Conservation (phyloP, 1,140 invertebrate species). For the Zaprionus capensis region DNA sequence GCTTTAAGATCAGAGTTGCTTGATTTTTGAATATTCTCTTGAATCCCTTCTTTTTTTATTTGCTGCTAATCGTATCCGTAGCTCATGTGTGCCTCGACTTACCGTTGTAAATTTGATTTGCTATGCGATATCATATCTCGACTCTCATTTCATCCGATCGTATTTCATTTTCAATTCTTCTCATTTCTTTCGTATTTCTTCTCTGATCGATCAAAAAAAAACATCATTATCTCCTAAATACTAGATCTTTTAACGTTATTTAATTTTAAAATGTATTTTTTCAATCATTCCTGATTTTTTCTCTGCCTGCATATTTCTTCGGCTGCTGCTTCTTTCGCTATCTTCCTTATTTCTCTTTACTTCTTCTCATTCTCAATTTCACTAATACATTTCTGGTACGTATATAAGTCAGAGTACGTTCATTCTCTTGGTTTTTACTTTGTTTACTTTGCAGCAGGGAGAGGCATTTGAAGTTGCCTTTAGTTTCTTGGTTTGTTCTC, state of each 20-base stretch:
- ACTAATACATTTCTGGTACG: constrained; percentile 41
- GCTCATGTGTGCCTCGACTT: constrained; percentile 36
- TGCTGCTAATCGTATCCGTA: neutral
- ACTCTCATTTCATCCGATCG: constrained; percentile 6
- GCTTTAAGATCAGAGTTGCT: constrained; percentile 41
- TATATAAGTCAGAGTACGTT: constrained; percentile 49
- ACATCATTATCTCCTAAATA: constrained; percentile 28
- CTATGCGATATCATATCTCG: constrained; percentile 57
- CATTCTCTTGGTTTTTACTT: constrained; percentile 3
- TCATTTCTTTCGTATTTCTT: neutral
- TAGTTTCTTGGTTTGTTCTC: neutral
- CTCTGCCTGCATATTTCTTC: neutral
- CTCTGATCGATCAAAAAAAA: constrained; percentile 52
- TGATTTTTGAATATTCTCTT: constrained; percentile 13
- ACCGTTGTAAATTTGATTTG: constrained; percentile 68
- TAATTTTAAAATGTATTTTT: constrained; percentile 54
- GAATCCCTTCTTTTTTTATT: neutral
- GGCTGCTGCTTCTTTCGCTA: neutral
- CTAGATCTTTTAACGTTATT: constrained; percentile 48
- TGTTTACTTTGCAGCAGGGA: constrained; percentile 1
- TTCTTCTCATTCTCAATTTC: neutral
- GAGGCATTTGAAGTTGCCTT: neutral
- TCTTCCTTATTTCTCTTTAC: constrained; percentile 4
- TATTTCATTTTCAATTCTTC: constrained; percentile 4
- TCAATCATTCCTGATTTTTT: constrained; percentile 9